These are phyloP conservation scores for Parambassis ranga DNA, from an alignment of 2,797 vertebrate genomes.

Conservation along the genomic window DNA sequence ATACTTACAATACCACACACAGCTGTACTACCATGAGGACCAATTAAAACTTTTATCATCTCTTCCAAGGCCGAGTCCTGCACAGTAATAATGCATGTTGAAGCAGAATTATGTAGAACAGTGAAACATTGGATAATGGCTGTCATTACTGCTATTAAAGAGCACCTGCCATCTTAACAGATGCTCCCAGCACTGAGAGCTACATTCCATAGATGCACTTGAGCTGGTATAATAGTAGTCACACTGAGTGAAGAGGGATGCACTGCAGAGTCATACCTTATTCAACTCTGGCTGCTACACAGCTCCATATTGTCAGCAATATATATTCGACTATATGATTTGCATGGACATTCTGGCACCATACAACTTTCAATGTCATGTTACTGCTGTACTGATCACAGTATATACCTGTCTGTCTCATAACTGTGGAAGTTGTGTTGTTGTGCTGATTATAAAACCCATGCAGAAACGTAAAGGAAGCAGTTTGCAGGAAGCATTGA, in stretches of 20 bases:
- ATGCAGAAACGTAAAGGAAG: too few relatives aligned
- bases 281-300: slow-evolving; percentile 21
- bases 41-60: not conserved
- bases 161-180: slow-evolving; percentile 58
- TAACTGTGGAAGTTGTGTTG: too few relatives aligned
- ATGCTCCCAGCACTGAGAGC: slow-evolving; percentile 41
- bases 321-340: slow-evolving; percentile 29
- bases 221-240: slow-evolving; percentile 48
- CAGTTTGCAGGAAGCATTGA: too few relatives aligned
- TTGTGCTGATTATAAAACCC: too few relatives aligned
- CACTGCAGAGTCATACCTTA: slow-evolving; percentile 33
- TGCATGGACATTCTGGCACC: not conserved
- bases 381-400: too few relatives aligned
- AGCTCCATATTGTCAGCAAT: slow-evolving; percentile 13
- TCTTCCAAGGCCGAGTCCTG: not conserved
- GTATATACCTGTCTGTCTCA: too few relatives aligned
- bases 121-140: slow-evolving; percentile 54
- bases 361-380: too few relatives aligned
- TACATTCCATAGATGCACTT: slow-evolving; percentile 39
- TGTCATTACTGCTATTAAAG: slow-evolving; percentile 61
- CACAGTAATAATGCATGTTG: slow-evolving; percentile 12
- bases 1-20: not conserved
- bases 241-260: slow-evolving; percentile 29
- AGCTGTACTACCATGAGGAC: not conserved
- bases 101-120: slow-evolving; percentile 35